A percentile compares a stretch with the other conserved stretches of the same genome.
These are phyloP conservation scores for Drosophila serrata DNA, from an alignment of 1,140 invertebrate species.

Conservation along the genomic window DNA sequence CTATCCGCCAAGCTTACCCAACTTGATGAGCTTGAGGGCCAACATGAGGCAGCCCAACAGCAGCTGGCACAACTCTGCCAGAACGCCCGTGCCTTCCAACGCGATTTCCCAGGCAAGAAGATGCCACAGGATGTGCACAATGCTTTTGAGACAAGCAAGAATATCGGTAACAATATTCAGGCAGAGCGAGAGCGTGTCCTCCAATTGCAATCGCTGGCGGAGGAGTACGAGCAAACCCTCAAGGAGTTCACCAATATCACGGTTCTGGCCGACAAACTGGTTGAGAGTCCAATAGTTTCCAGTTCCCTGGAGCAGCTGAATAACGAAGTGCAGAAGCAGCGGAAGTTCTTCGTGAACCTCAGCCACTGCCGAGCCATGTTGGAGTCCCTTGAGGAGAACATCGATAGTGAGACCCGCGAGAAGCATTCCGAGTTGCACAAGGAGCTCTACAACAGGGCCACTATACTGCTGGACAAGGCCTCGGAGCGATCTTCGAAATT, in stretches of 20 bases:
- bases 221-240: slow-evolving; percentile 94
- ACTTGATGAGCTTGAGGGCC: slow-evolving; percentile 74
- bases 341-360: slow-evolving; percentile 94
- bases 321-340: slow-evolving; percentile 94
- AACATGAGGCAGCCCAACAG: slow-evolving; percentile 72
- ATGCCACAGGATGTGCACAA: slow-evolving; percentile 89
- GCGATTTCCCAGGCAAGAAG: slow-evolving; percentile 88
- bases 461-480: slow-evolving; percentile 91
- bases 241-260: slow-evolving; percentile 94
- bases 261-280: slow-evolving; percentile 91
- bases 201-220: slow-evolving; percentile 90
- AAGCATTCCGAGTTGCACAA: slow-evolving; percentile 91
- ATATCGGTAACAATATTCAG: slow-evolving; percentile 89
- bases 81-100: slow-evolving; percentile 86
- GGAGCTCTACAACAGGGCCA: slow-evolving; percentile 90
- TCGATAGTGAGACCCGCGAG: slow-evolving; percentile 91
- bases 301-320: slow-evolving; percentile 91
- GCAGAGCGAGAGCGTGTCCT: slow-evolving; percentile 91
- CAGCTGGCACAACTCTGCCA: slow-evolving; percentile 85
- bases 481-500: slow-evolving; percentile 92
- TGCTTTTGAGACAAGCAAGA: slow-evolving; percentile 89
- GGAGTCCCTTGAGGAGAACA: slow-evolving; percentile 93
- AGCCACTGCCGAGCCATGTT: slow-evolving; percentile 93
- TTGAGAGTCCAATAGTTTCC: slow-evolving; percentile 91
- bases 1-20: slow-evolving; percentile 74